Percentiles rank a stretch among this genome's conserved stretches.
These are phyloP conservation scores for Bedellia somnulentella DNA, from an alignment of 2,888 invertebrate species.

Conservation along the genomic window DNA sequence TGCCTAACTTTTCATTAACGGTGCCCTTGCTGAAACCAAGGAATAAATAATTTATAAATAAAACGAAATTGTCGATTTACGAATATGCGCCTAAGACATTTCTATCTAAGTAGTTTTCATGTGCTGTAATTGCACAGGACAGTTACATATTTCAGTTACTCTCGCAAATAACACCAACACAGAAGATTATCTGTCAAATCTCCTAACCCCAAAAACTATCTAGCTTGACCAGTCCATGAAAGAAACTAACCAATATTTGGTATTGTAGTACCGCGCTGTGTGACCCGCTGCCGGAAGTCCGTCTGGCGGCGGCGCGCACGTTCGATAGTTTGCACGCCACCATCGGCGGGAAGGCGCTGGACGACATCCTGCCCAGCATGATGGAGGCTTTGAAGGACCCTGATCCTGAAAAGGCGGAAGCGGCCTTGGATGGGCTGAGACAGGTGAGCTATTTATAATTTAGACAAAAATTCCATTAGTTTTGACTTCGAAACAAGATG, in stretches of 20 bases:
- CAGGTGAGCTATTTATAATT: no score
- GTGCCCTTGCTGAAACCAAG: slow-evolving; percentile 57
- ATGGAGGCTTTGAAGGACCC: slow-evolving; percentile 74
- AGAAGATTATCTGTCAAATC: no score
- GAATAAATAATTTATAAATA: no score
- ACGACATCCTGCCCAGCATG: slow-evolving; percentile 94
- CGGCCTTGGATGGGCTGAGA: slow-evolving; percentile 91
- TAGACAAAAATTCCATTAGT: no score
- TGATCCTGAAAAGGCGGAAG: slow-evolving; percentile 79
- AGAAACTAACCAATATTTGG: no score
- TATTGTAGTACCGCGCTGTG: slow-evolving; percentile 87
- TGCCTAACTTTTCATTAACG: background rate
- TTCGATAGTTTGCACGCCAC: slow-evolving; percentile 95
- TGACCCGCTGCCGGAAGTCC: slow-evolving; percentile 90
- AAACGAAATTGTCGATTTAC: no score
- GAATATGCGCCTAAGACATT: slow-evolving; percentile 34
- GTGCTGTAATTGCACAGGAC: no score
- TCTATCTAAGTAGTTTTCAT: slow-evolving; percentile 68
- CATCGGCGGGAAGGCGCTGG: slow-evolving; percentile 90
- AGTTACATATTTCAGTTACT: no score
- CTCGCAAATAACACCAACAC: no score
- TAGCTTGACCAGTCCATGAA: no score
- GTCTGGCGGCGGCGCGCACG: slow-evolving; percentile 93
- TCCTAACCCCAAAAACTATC: no score
- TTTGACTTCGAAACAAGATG: no score